phyloP scores from a whole-genome alignment of 2,888 invertebrate species.

The Leptinotarsa haldemani region DNA sequence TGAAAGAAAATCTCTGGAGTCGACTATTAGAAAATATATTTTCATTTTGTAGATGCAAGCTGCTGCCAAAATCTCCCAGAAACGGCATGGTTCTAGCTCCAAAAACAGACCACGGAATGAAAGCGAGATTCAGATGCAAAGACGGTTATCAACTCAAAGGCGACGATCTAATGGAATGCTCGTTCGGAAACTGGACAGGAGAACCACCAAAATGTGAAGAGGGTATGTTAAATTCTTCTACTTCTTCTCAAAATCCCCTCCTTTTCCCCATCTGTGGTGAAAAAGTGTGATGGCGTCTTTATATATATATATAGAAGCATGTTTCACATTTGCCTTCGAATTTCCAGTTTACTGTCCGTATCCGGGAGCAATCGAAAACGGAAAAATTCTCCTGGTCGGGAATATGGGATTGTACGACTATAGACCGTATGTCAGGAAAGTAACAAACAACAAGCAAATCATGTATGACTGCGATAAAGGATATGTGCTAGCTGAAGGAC shows the following conservation, averaged over 20 bases:
- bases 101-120: conserved; percentile 97
- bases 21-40: neutral
- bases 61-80: conserved; percentile 74
- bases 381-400: conserved; percentile 91
- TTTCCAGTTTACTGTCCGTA: conserved; percentile 88
- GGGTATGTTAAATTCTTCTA: conserved; percentile 64
- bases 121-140: conserved; percentile 91
- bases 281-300: too few species aligned
- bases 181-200: conserved; percentile 95
- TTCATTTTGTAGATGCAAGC: conserved; percentile 58
- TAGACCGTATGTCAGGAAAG: conserved; percentile 90
- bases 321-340: neutral
- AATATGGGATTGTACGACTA: conserved; percentile 98
- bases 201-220: conserved; percentile 87
- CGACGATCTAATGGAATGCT: conserved; percentile 81
- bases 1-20: neutral
- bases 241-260: neutral
- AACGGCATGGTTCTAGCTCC: conserved; percentile 97
- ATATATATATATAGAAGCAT: too few species aligned
- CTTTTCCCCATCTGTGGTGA: too few species aligned
- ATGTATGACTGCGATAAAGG: conserved; percentile 96
- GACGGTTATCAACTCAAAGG: conserved; percentile 90
- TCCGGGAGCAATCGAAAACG: conserved; percentile 89
- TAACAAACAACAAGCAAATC: conserved; percentile 91
- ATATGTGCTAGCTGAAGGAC: conserved; percentile 86